Evolutionary conservation across 2,797 vertebrate species (phyloP).

Genomic region (Delichon dasypus): DNA sequence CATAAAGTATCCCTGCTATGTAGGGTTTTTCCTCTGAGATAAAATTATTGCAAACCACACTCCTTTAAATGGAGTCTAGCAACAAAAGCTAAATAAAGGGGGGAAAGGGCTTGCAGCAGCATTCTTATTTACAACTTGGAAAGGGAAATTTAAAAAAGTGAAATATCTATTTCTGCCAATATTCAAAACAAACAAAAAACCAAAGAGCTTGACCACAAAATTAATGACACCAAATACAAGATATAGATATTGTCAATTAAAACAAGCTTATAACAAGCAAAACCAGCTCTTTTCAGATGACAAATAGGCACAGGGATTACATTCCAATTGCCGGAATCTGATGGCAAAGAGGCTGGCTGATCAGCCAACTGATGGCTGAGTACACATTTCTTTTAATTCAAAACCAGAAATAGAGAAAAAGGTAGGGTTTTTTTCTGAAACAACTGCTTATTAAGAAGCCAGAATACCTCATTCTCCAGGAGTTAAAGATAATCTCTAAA

Average conservation of each 20-base stretch:
- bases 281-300: background rate
- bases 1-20: background rate
- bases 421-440: background rate
- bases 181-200: background rate
- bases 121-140: background rate
- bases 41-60: background rate
- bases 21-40: background rate
- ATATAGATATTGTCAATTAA: background rate
- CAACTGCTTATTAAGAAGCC: background rate
- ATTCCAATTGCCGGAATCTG: background rate
- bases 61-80: background rate
- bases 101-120: background rate
- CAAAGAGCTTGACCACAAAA: background rate
- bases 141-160: background rate
- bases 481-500: background rate
- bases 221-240: background rate
- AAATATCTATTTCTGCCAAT: background rate
- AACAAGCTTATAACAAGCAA: background rate
- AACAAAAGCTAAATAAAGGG: background rate
- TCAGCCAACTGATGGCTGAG: background rate
- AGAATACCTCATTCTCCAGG: background rate
- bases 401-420: background rate
- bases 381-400: background rate
- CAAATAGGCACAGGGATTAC: background rate
- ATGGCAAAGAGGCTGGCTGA: background rate